Evolutionary conservation across 2,888 invertebrate genomes (phyloP).

Genomic region (Drosophila algonquin): DNA sequence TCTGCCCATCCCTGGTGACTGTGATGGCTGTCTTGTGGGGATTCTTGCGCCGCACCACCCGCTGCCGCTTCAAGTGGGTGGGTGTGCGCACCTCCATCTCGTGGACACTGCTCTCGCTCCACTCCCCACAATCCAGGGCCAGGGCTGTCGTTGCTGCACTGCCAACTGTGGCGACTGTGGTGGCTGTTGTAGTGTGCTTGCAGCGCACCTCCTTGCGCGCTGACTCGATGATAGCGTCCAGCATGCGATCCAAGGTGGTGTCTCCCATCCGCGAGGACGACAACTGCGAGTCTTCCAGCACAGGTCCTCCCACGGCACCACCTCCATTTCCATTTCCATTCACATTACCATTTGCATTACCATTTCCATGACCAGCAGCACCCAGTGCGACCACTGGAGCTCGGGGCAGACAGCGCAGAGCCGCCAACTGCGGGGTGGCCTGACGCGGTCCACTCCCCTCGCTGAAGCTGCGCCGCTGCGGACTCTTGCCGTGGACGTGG

Average conservation of each 20-base stretch:
- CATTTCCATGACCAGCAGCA: neutral
- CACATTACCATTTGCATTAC: no score
- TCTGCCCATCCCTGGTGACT: neutral
- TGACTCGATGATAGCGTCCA: constrained; percentile 83
- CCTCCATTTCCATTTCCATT: neutral
- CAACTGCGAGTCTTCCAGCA: constrained; percentile 61
- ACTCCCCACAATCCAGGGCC: constrained; percentile 47
- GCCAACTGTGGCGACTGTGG: neutral
- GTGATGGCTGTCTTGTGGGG: constrained; percentile 47
- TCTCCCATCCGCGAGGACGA: constrained; percentile 83
- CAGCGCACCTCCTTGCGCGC: constrained; percentile 80
- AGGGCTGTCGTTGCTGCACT: neutral
- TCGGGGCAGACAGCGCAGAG: constrained; percentile 59
- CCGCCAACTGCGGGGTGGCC: constrained; percentile 55
- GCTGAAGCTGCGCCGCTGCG: constrained; percentile 70
- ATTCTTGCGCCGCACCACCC: constrained; percentile 82
- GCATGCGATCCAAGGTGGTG: constrained; percentile 83
- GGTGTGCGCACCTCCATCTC: constrained; percentile 84
- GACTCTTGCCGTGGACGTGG: constrained; percentile 78
- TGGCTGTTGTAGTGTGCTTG: constrained; percentile 27
- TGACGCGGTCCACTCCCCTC: constrained; percentile 70
- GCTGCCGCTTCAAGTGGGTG: constrained; percentile 82
- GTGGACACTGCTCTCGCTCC: constrained; percentile 79
- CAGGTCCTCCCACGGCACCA: neutral
- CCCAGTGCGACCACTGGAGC: neutral